A percentile compares a stretch with the other conserved stretches of the same genome.
Evolutionary conservation across 2,113 vertebrate species (phyloP).

Genomic region (Pithys albifrons): DNA sequence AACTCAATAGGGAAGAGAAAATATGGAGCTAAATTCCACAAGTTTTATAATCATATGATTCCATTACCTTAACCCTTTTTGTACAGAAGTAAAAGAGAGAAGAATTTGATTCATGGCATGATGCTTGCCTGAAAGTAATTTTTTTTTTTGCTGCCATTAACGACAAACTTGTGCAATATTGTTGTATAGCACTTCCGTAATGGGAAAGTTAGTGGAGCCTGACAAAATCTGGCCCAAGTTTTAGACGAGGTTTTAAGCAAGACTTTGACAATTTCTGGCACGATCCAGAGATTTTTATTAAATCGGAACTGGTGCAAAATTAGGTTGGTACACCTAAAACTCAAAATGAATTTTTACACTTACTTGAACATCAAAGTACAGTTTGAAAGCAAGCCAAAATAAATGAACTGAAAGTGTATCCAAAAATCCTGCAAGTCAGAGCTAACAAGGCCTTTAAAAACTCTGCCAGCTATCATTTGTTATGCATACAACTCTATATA

Average conservation of each 20-base stretch:
- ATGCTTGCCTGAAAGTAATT: neutral
- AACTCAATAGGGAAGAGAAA: neutral
- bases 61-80: neutral
- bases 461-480: neutral
- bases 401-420: neutral
- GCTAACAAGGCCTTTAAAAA: neutral
- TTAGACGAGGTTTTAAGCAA: neutral
- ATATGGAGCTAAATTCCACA: neutral
- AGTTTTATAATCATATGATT: neutral
- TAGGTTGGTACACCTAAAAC: neutral
- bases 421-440: constrained; percentile 13
- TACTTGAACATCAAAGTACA: constrained; percentile 38
- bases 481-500: neutral
- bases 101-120: neutral
- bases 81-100: neutral
- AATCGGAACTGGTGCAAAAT: neutral
- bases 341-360: constrained; percentile 18
- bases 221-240: neutral
- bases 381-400: neutral
- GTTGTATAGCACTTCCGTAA: neutral
- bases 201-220: neutral
- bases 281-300: neutral
- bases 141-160: neutral
- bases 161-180: neutral
- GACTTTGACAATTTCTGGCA: constrained; percentile 18